A percentile compares a stretch with the other conserved stretches of the same genome.
These are phyloP conservation scores for Mesembrinibis cayennensis DNA, from an alignment of 2,113 vertebrate genomes.

Conservation along the genomic window DNA sequence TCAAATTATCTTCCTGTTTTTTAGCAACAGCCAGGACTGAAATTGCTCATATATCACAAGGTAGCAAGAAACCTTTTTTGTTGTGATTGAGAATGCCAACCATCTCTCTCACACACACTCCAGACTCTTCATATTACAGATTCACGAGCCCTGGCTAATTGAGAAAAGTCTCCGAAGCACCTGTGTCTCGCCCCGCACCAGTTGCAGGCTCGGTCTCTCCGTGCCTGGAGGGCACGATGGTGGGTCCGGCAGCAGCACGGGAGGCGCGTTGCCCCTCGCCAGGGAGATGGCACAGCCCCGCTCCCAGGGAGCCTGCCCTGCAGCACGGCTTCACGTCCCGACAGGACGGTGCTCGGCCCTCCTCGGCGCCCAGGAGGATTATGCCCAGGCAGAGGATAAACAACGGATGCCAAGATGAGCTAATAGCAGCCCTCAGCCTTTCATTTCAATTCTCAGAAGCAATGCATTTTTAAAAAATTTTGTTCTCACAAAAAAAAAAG, in stretches of 20 bases:
- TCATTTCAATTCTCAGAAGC: background rate
- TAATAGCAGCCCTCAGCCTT: background rate
- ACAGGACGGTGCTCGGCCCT: background rate
- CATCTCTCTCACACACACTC: too few relatives aligned
- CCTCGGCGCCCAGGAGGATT: background rate
- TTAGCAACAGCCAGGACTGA: background rate
- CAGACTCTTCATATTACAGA: background rate
- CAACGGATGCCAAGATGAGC: background rate
- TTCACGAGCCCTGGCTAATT: background rate
- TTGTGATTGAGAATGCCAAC: background rate
- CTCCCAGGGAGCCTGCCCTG: background rate
- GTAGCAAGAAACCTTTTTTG: background rate
- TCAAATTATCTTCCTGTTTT: background rate
- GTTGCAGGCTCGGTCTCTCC: background rate
- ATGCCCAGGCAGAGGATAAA: background rate
- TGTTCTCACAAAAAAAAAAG: background rate
- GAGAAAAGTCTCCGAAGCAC: background rate
- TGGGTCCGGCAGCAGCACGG: accelerated
- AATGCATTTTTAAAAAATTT: background rate
- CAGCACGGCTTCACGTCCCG: accelerated
- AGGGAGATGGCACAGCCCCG: background rate
- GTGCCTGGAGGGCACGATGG: background rate
- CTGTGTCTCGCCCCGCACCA: background rate
- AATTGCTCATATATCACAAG: background rate
- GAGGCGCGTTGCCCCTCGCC: background rate